Percentiles rank a stretch among this genome's conserved stretches.
These are phyloP conservation scores for Pipra filicauda DNA, from an alignment of 2,113 vertebrate species.

Conservation along the genomic window DNA sequence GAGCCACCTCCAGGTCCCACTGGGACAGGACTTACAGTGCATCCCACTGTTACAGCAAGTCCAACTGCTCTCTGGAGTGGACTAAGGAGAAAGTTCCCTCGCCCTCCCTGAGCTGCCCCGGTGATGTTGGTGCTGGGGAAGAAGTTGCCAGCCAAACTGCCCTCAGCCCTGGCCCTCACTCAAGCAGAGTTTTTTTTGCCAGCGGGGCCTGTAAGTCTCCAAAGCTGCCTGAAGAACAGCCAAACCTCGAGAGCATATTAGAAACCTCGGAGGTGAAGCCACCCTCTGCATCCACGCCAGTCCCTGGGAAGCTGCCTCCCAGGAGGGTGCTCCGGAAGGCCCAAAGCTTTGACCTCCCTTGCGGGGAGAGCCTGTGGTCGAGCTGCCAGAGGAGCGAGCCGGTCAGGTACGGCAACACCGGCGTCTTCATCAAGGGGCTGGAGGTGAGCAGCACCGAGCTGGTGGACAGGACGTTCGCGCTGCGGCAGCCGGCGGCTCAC, in stretches of 20 bases:
- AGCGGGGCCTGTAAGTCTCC: not conserved
- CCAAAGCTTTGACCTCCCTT: slow-evolving; percentile 79
- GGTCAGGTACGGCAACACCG: slow-evolving; percentile 68
- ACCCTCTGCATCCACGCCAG: slow-evolving; percentile 31
- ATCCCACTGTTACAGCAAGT: slow-evolving; percentile 43
- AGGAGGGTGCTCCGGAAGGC: slow-evolving; percentile 76
- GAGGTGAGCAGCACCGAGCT: slow-evolving; percentile 79
- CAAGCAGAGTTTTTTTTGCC: not conserved
- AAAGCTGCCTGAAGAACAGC: slow-evolving; percentile 52
- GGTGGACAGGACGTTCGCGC: slow-evolving; percentile 48
- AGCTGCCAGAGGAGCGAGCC: slow-evolving; percentile 77
- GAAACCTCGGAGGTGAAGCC: slow-evolving; percentile 34
- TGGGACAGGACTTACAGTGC: slow-evolving; percentile 57
- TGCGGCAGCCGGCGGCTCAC: slow-evolving; percentile 40
- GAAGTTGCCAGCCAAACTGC: not conserved
- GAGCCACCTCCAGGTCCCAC: not conserved
- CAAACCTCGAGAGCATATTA: not conserved
- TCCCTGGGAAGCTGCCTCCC: slow-evolving; percentile 2
- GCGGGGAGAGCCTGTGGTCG: slow-evolving; percentile 65
- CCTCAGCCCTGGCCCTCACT: not conserved
- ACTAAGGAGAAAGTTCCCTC: slow-evolving; percentile 35
- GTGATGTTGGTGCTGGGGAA: not conserved
- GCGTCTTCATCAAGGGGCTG: slow-evolving; percentile 80
- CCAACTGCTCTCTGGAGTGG: slow-evolving; percentile 24
- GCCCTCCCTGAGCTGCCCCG: not conserved